A percentile compares a stretch with the other conserved stretches of the same genome.
Evolutionary conservation across 2,888 invertebrate species (phyloP).

Genomic region (Hirtodrosophila cameraria): DNA sequence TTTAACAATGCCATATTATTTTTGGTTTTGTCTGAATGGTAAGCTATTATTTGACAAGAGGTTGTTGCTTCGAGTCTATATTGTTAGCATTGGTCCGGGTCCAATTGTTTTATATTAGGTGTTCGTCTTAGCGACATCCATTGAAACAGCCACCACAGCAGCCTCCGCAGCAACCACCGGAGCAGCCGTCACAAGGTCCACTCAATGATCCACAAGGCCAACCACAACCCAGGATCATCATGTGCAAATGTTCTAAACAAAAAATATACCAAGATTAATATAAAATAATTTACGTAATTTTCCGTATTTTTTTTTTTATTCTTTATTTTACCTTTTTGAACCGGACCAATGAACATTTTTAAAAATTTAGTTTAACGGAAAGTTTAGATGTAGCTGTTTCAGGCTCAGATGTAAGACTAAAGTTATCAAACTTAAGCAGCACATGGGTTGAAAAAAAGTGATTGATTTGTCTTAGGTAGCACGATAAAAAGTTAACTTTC

Average conservation of each 20-base stretch:
- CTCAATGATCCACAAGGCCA: slow-evolving; percentile 21
- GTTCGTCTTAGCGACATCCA: not conserved
- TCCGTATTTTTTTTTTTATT: no score
- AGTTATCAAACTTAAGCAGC: not conserved
- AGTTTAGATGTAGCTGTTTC: slow-evolving; percentile 1
- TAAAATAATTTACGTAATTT: no score
- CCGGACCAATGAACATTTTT: slow-evolving; percentile 31
- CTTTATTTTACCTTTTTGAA: slow-evolving; percentile 1
- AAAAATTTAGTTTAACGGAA: not conserved
- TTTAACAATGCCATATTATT: no score
- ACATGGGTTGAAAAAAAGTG: not conserved
- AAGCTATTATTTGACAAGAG: no score
- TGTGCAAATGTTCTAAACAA: not conserved
- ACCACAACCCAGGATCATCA: slow-evolving; percentile 18
- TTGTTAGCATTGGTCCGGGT: not conserved
- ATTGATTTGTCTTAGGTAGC: not conserved
- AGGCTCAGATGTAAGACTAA: slow-evolving; percentile 1
- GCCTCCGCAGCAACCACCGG: not conserved
- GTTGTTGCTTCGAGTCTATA: no score
- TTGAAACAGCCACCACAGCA: not conserved
- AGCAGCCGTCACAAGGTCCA: not conserved
- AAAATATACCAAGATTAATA: no score
- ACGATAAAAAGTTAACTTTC: no score
- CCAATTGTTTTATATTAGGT: not conserved
- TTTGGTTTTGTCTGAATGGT: no score